Evolutionary conservation across 2,113 vertebrate genomes (phyloP), one percentile per base, ranked within the genome.

Genomic region (Mesoclemmys tuberculata): DNA sequence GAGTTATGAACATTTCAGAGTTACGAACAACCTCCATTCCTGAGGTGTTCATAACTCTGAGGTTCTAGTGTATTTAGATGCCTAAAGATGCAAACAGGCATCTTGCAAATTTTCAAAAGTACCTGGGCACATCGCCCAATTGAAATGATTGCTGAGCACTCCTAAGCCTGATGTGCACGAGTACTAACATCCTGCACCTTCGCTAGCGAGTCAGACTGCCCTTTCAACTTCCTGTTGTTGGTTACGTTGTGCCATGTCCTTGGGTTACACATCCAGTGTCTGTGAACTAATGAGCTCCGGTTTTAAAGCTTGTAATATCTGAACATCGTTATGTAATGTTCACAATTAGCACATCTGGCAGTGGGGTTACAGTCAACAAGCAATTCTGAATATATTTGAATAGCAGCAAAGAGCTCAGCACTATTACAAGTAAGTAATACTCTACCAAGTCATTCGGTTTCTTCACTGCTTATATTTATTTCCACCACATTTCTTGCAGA

Each of bases 401-500:
- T 2, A 92, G 29, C 52, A 71, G 8, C 16, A 48, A 71, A 55
- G 48, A 90, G 31, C 3, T 82, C 44, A 27, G 2, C n/a, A 8
- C 46, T 93, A 18, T 55, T 41, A 80, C 81, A 44, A 75, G 71
- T 75, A 90, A 85, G 75, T 22, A 81, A 8, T 3, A 77, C 48
- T 94, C 89, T 19, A 52, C 58, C 18, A 5, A 64, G 80, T 55
- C 31, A 49, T 84, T 93, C 29, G 1, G 24, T 46, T 91, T 74
- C 19, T 80, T 90, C 5, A 48, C 5, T 1, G 79, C n/a, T 92
- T 71, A 13, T 71, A 90, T 90, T 48, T 84, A 19, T 54, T 96
- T 87, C 38, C 44, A 82, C 10, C 2, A 1, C 8, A 29, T 78
- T 93, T 93, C 14, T 91, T 85, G 5, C 14, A 86, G 24, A 29